phyloP scores from a whole-genome alignment of 2,888 invertebrate species.

The Drosophila cognata region DNA sequence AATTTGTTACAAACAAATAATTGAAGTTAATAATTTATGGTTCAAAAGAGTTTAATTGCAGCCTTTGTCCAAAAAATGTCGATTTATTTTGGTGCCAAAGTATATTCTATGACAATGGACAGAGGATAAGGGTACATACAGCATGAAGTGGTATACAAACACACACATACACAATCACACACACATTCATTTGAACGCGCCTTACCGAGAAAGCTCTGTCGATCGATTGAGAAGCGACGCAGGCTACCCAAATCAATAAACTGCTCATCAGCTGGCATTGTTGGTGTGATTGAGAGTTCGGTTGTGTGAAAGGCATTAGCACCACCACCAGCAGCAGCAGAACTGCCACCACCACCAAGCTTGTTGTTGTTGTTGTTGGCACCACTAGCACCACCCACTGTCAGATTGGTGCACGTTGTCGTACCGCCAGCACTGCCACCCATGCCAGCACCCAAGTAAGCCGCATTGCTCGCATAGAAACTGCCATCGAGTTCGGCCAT shows the following conservation, averaged over 20 bases:
- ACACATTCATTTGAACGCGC: slow-evolving; percentile 4
- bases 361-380: slow-evolving; percentile 13
- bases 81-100: neutral
- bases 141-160: neutral
- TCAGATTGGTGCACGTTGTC: slow-evolving; percentile 68
- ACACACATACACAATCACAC: neutral
- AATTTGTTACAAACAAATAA: neutral
- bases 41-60: neutral
- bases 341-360: slow-evolving; percentile 27
- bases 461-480: slow-evolving; percentile 77
- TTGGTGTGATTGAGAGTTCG: slow-evolving; percentile 83
- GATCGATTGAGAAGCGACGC: slow-evolving; percentile 84
- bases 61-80: neutral
- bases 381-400: slow-evolving; percentile 52
- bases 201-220: slow-evolving; percentile 85
- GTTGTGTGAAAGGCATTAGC: slow-evolving; percentile 81
- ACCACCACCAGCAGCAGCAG: slow-evolving; percentile 36
- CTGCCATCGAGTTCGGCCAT: slow-evolving; percentile 83
- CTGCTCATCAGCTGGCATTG: slow-evolving; percentile 83
- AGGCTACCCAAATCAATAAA: slow-evolving; percentile 84
- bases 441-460: slow-evolving; percentile 72
- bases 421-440: slow-evolving; percentile 61
- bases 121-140: neutral
- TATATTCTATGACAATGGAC: neutral
- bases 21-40: neutral